Conservation (phyloP, 2,113 vertebrate genomes). For the Thymallus thymallus region DNA sequence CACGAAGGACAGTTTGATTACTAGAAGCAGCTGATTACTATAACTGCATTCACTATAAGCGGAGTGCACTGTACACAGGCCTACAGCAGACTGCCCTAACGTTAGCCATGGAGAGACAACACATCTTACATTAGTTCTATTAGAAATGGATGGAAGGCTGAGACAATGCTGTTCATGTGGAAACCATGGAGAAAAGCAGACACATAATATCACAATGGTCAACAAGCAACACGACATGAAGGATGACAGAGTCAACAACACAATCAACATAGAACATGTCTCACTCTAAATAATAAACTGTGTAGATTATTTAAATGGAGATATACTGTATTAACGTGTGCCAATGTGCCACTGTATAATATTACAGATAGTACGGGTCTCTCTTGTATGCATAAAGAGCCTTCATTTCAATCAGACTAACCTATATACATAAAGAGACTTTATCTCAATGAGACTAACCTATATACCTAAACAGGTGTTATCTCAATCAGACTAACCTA, state of each 20-base stretch:
- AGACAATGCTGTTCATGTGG: not conserved
- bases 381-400: too few species aligned
- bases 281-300: not conserved
- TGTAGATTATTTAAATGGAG: not conserved
- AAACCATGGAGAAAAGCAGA: not conserved
- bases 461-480: too few species aligned
- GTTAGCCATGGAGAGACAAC: not conserved
- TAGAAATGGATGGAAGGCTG: slow-evolving; percentile 6
- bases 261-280: not conserved
- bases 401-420: too few species aligned
- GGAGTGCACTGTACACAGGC: not conserved
- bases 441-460: too few species aligned
- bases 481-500: too few species aligned
- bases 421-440: too few species aligned
- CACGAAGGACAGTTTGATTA: too few species aligned
- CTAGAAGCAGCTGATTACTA: too few species aligned
- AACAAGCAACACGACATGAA: not conserved
- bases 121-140: not conserved
- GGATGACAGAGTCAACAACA: not conserved
- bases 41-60: too few species aligned
- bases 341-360: too few species aligned
- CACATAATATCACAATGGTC: too few species aligned
- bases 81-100: not conserved
- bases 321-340: not conserved
- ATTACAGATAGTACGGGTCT: too few species aligned